Conservation (phyloP, 2,113 vertebrate genomes). For the Neotragus pygmaeus region DNA sequence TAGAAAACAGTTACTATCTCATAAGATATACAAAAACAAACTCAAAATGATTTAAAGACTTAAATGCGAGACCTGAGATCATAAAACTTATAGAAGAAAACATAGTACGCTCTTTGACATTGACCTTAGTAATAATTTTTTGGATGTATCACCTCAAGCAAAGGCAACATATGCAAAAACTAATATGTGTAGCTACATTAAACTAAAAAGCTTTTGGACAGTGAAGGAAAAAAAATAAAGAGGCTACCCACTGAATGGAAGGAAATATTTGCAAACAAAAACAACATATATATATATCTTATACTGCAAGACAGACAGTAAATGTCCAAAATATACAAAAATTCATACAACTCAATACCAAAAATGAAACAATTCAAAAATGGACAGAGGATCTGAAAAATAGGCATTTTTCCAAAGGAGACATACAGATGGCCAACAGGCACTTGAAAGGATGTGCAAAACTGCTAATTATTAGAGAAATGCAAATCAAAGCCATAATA, state of each 20-base stretch:
- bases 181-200: background rate
- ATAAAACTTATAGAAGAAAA: background rate
- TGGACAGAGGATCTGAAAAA: background rate
- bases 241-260: background rate
- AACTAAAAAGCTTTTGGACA: background rate
- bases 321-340: background rate
- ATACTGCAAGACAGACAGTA: background rate
- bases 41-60: background rate
- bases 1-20: background rate
- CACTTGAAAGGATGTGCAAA: background rate
- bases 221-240: background rate
- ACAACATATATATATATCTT: background rate
- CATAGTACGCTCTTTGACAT: background rate
- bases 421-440: background rate
- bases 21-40: background rate
- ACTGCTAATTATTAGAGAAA: background rate
- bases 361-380: background rate
- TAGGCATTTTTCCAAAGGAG: background rate
- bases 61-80: background rate
- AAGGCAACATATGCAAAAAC: background rate
- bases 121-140: background rate
- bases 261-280: background rate
- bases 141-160: background rate
- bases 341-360: background rate
- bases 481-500: background rate